phyloP scores from a whole-genome alignment of 2,888 invertebrate species.

The Nematopogon swammerdamellus region DNA sequence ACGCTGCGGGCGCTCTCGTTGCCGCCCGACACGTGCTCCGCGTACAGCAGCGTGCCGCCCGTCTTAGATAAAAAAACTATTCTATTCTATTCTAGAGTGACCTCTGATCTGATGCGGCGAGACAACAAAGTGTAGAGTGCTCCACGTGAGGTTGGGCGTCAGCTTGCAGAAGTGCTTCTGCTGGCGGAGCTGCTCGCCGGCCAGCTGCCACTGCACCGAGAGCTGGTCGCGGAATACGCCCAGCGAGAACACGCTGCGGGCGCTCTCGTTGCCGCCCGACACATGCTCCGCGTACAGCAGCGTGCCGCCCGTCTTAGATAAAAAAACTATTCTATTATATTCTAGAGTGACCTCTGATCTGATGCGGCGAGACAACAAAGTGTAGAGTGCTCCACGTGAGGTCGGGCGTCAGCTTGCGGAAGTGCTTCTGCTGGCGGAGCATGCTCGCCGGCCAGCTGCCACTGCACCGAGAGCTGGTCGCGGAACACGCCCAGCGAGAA shows the following conservation, averaged over 20 bases:
- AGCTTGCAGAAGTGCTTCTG: constrained; percentile 52
- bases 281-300: no score
- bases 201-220: constrained; percentile 64
- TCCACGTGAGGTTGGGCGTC: constrained; percentile 63
- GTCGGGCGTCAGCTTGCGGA: constrained; percentile 57
- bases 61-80: no score
- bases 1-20: no score
- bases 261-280: no score
- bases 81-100: no score
- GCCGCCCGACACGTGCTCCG: no score
- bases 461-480: constrained; percentile 67
- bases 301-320: constrained; percentile 76
- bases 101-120: constrained; percentile 17
- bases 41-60: no score
- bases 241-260: constrained; percentile 61
- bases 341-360: constrained; percentile 20
- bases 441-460: constrained; percentile 46
- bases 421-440: constrained; percentile 23
- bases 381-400: constrained; percentile 66
- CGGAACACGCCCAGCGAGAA: constrained; percentile 70
- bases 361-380: constrained; percentile 17
- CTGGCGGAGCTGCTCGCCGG: constrained; percentile 14
- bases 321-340: no score
- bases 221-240: constrained; percentile 69
- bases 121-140: constrained; percentile 46